Evolutionary conservation across 2,113 vertebrate species (phyloP), one percentile per base, ranked within the genome.

Genomic region (Narcine bancroftii): DNA sequence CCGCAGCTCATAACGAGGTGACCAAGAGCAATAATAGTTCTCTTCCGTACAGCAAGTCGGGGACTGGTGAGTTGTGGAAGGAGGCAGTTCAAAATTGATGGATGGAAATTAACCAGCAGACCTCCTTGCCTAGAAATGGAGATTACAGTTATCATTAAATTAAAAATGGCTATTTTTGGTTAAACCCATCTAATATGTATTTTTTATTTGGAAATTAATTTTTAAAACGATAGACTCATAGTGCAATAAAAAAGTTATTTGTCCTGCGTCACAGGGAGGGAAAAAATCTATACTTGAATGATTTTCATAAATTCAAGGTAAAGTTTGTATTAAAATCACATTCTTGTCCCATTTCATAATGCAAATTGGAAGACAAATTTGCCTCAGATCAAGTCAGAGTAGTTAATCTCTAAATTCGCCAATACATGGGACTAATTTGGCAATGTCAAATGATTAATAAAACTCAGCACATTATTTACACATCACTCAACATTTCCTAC

Each of bases 1-100:
- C 99, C 98, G 93, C 98, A 99, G 95, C 98, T 99, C 98, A 99
- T 99, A 93, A 99, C 99, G 94, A 99, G 96, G 95, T 99, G 99
- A 92, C 98, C 99, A 95, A 99, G 97, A 94, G 99, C 99, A 95
- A 99, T 99, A 95, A 99, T 99, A 94, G 99, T 99, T 96, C 99
- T 97, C 97, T 99, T 99, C 94, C 99, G 97, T 93, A 99, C 98
- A 73, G 99, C 99, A 96, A 99, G 97, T 93, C 99, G 97, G 94
- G 98, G 98, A 93, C 98, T 99, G 94, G 99, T 99, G 96, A 99
- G 96, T 96, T 99, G 99, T 93, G 99, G 99, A 92, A 99, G 97
- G 92, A 99, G 97, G 95, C 99, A 99, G 96, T 97, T 98, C 96
- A 99, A 96, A 97, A 99, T 99, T 95, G 99, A 99, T 95, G 99